A percentile compares a stretch with the other conserved stretches of the same genome.
Evolutionary conservation across 2,888 invertebrate genomes (phyloP).

Genomic region (Esperia sulphurella): DNA sequence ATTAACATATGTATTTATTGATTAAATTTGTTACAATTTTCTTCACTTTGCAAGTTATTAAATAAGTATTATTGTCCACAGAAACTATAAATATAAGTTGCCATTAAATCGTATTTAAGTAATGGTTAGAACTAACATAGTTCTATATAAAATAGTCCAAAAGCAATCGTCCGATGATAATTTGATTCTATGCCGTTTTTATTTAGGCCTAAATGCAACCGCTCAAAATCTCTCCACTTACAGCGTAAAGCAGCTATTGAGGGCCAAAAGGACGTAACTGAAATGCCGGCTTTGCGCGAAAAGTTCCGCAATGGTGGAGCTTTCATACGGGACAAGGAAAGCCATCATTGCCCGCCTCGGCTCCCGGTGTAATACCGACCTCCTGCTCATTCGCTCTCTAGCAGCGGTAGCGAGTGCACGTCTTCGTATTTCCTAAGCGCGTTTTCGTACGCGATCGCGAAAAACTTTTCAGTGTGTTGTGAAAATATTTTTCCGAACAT

Average conservation of each 20-base stretch:
- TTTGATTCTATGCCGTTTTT: conserved; percentile 54
- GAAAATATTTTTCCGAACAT: conserved; percentile 31
- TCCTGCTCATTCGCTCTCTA: conserved; percentile 62
- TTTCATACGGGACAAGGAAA: conserved; percentile 65
- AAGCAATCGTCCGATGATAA: conserved; percentile 27
- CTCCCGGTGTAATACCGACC: conserved; percentile 31
- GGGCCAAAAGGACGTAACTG: conserved; percentile 44
- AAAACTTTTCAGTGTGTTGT: conserved; percentile 73
- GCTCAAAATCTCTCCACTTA: conserved; percentile 76
- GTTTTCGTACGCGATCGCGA: conserved; percentile 56
- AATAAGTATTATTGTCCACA: too few species aligned
- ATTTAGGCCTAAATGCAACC: conserved; percentile 74
- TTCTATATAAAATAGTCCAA: conserved; percentile 17
- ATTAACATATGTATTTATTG: too few species aligned
- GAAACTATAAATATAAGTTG: too few species aligned
- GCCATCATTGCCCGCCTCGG: conserved; percentile 60
- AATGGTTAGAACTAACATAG: too few species aligned
- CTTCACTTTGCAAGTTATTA: too few species aligned
- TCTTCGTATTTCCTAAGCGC: conserved; percentile 21
- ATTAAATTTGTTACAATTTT: too few species aligned
- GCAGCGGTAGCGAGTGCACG: conserved; percentile 50
- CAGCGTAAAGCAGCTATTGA: conserved; percentile 54
- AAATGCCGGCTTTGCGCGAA: conserved; percentile 42
- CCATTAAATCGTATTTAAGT: too few species aligned
- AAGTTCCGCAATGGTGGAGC: conserved; percentile 60